Percentiles rank a stretch among this genome's conserved stretches.
Conservation (phyloP, 2,113 vertebrate genomes). For the Gallinago paraguaiae region DNA sequence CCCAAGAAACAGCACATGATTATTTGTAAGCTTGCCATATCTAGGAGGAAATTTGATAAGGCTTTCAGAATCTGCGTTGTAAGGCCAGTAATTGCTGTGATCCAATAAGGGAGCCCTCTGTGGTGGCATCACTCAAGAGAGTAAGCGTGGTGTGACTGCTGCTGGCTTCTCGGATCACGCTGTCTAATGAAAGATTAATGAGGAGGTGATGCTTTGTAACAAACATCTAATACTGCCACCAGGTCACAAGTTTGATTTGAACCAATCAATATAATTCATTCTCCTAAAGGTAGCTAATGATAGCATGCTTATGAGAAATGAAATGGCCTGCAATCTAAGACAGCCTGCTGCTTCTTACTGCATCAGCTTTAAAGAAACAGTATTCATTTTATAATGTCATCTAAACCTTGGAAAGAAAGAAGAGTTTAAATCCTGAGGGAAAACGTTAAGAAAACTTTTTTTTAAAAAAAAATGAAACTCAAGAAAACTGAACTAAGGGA, state of each 20-base stretch:
- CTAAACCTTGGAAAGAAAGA: background rate
- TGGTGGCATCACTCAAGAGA: slow-evolving; percentile 70
- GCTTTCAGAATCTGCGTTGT: slow-evolving; percentile 58
- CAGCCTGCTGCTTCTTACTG: slow-evolving; percentile 39
- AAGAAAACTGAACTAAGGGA: background rate
- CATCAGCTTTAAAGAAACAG: slow-evolving; percentile 63
- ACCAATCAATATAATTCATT: slow-evolving; percentile 69
- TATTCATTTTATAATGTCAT: slow-evolving; percentile 1
- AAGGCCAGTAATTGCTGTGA: slow-evolving; percentile 71
- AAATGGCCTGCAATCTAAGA: slow-evolving; percentile 48
- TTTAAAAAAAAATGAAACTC: background rate
- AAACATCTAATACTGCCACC: slow-evolving; percentile 53
- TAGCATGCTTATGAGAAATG: slow-evolving; percentile 69
- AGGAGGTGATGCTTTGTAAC: slow-evolving; percentile 65
- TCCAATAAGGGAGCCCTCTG: slow-evolving; percentile 72
- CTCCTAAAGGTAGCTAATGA: slow-evolving; percentile 66
- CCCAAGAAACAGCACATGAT: slow-evolving; percentile 72
- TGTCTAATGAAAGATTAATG: slow-evolving; percentile 78
- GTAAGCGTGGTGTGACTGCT: slow-evolving; percentile 45
- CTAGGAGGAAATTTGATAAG: slow-evolving; percentile 73
- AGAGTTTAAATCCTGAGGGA: background rate
- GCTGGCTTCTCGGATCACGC: slow-evolving; percentile 63
- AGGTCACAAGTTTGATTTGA: slow-evolving; percentile 65
- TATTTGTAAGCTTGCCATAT: slow-evolving; percentile 68
- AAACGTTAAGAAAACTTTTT: background rate